phyloP scores from a whole-genome alignment of 2,113 vertebrate genomes.

The Cephalopholis sonnerati region DNA sequence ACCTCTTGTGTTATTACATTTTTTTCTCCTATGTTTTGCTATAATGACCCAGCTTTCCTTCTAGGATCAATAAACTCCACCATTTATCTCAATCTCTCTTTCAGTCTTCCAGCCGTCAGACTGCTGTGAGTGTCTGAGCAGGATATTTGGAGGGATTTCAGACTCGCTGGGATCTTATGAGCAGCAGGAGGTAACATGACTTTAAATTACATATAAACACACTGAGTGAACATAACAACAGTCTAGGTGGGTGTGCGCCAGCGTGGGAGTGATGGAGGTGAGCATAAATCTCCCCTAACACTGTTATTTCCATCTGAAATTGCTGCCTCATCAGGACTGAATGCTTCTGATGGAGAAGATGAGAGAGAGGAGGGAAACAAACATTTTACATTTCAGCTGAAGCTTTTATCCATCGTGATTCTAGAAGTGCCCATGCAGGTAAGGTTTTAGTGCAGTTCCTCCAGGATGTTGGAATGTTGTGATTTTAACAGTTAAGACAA shows the following conservation, averaged over 20 bases:
- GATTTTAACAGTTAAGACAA: too few species aligned
- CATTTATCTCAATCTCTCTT: background rate
- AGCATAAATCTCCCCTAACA: background rate
- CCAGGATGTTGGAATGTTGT: too few species aligned
- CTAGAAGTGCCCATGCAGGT: too few species aligned
- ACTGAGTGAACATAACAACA: background rate
- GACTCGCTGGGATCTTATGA: background rate
- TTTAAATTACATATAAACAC: constrained; percentile 30
- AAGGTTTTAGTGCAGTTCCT: too few species aligned
- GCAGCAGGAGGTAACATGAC: background rate
- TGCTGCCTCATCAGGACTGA: background rate
- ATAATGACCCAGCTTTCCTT: background rate
- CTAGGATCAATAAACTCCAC: constrained; percentile 4
- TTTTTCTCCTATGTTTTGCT: background rate
- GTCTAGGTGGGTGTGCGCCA: background rate
- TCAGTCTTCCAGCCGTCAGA: background rate
- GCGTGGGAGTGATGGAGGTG: constrained; percentile 21
- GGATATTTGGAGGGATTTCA: background rate
- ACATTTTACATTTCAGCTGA: background rate
- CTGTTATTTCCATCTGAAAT: constrained; percentile 23
- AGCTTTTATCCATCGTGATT: too few species aligned
- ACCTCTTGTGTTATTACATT: background rate
- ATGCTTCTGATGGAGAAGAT: background rate
- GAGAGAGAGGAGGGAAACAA: background rate
- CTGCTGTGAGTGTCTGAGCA: background rate